Conservation (phyloP, 2,888 invertebrate genomes). For the Aelia acuminata region DNA sequence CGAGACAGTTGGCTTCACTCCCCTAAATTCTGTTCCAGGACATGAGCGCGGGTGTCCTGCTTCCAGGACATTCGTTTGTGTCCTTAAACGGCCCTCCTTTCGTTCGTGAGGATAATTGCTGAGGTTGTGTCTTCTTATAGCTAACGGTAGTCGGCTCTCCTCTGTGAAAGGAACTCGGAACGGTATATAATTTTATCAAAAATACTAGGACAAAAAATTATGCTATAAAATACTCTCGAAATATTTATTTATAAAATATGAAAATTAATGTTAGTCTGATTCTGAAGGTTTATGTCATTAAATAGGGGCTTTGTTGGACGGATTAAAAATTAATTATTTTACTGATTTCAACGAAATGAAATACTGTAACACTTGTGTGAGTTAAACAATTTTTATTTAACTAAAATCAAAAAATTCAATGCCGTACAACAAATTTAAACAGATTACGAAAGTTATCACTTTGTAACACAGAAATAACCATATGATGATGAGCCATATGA, state of each 20-base stretch:
- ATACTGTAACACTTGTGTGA: no score
- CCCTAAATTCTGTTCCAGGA: background rate
- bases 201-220: background rate
- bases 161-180: background rate
- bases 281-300: no score
- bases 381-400: no score
- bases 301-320: no score
- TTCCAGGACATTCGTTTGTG: slow-evolving; percentile 43
- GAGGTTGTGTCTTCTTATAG: slow-evolving; percentile 18
- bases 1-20: slow-evolving; percentile 11
- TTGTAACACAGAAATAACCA: no score
- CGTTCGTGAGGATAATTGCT: background rate
- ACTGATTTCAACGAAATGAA: no score
- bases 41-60: background rate
- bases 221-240: background rate
- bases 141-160: background rate
- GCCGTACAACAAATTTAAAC: no score
- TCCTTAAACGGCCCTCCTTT: background rate
- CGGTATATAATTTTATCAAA: background rate
- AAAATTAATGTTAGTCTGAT: no score
- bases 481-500: no score
- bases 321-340: no score
- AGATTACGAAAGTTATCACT: no score
- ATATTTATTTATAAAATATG: background rate
- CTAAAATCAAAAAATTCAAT: no score